Evolutionary conservation across 2,113 vertebrate species (phyloP), one percentile per base, ranked within the genome.

Genomic region (Cercocebus atys): DNA sequence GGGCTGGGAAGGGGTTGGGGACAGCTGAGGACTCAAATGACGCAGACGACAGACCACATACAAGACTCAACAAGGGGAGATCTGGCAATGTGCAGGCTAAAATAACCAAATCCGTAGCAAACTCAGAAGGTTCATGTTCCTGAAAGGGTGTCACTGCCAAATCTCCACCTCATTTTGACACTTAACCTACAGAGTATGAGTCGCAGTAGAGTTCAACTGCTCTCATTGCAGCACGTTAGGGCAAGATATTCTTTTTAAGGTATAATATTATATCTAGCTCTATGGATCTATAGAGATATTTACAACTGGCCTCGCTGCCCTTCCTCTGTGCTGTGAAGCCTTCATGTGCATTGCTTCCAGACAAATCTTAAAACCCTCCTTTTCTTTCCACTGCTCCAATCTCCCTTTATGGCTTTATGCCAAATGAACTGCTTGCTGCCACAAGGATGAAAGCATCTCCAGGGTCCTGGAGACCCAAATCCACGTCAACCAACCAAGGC

Each of bases 181-280:
- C 30, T 38, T 35, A 79, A 93, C 32, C 12, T 78, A 97, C 55
- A 88, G 45, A 90, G 17, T 81, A 47, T 52, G 50, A 95, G 89
- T 90, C 0, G n/a, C 93, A 96, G 94, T 55, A 38, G 27, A 92
- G 45, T 85, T 96, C 87, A 93, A 91, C 86, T 90, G 76, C 70
- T 97, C 75, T 97, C 50, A 18, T 68, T 95, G 95, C 95, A 97
- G 97, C 96, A 97, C 14, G 18, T 88, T 93, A 98, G 98, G 97
- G 98, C 97, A 88, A 88, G 79, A 47, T 91, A 73, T 55, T 95
- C 93, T 93, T 96, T 78, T 50, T 68, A 91, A 97, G 13, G 22
- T 89, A 84, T 76, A 70, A 32, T 73, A 82, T 43, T 94, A 75
- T 66, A 93, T 90, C 68, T 96, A 96, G 59, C 22, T 96, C 91